Base-by-base conservation (phyloP, 2,113 vertebrate genomes). In the Tiliqua scincoides region DNA sequence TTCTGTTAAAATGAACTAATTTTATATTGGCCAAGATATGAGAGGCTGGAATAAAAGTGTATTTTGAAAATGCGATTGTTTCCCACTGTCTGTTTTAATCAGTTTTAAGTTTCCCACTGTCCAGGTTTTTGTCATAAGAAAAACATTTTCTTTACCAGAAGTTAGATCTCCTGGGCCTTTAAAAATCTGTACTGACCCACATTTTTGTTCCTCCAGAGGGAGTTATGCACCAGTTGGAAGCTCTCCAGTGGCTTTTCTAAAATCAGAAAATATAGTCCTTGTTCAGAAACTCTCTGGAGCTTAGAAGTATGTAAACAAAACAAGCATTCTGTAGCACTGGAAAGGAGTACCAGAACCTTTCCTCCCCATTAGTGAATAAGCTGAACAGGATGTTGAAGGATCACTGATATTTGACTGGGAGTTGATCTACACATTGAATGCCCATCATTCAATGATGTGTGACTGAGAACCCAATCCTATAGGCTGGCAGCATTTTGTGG, bases 241-340 rank as follows among this genome's bases (percentile, higher is more conserved):
- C 70, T 61, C 71, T 73, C 54, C 54, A 61, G 37, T 40, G 4
- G 59, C 70, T 73, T 73, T 32, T 83, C 70, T 62, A 62, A 40
- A 83, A 15, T 21, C 12, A 61, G 70, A 72, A 83, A 72, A 37
- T 71, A 83, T 72, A 59, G 54, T 73, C 61, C 63, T 57, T 83
- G 35, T 73, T 83, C 68, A 59, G 48, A 70, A 82, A 82, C 52
- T 61, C 25, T 59, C 68, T 62, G 57, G 35, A 83, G 68, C 25
- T 73, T 40, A 74, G 70, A 62, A 83, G 73, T 61, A 73, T 43
- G 27, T 83, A 83, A 83, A 62, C 70, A 83, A 73, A 83, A 83
- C 23, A 83, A 72, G 9, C 54, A 62, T 83, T 83, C 61, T 73
- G 68, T 83, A 72, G 23, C 35, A 43, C 37, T 73, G 37, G 7